Percentiles rank a stretch among this genome's conserved stretches.
Conservation (phyloP, 92 coral and sea anemone species). For the Epizoanthus fatuus region DNA sequence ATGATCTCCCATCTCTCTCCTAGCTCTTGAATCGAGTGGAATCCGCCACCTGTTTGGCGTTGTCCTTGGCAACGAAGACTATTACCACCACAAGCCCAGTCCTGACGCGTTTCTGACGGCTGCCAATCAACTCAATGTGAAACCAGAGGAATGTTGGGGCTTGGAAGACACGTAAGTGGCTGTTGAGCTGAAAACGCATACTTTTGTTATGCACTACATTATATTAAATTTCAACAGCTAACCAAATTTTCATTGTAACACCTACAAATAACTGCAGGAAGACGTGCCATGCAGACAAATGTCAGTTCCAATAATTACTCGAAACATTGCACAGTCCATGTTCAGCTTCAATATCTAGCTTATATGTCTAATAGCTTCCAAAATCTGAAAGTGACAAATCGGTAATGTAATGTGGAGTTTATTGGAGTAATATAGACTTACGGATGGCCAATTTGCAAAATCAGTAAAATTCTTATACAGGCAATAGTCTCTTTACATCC, state of each 20-base stretch:
- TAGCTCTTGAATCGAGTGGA: slow-evolving; percentile 85
- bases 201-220: neutral
- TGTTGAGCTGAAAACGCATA: too few species aligned
- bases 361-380: too few species aligned
- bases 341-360: too few species aligned
- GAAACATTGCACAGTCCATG: too few species aligned
- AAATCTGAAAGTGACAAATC: too few species aligned
- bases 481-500: too few species aligned
- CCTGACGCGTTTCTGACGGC: slow-evolving; percentile 96
- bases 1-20: neutral
- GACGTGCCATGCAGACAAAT: neutral
- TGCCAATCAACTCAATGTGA: slow-evolving; percentile 83
- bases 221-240: slow-evolving; percentile 6
- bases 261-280: neutral
- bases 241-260: neutral
- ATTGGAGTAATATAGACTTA: too few species aligned
- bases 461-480: too few species aligned
- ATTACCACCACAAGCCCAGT: slow-evolving; percentile 87
- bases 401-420: too few species aligned
- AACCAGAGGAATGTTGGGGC: slow-evolving; percentile 96
- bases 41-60: slow-evolving; percentile 85
- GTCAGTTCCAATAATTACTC: too few species aligned
- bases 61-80: slow-evolving; percentile 96
- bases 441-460: too few species aligned
- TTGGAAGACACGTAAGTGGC: slow-evolving; percentile 97